phyloP scores from a whole-genome alignment of 2,888 invertebrate species.

The Oscheius sp. region DNA sequence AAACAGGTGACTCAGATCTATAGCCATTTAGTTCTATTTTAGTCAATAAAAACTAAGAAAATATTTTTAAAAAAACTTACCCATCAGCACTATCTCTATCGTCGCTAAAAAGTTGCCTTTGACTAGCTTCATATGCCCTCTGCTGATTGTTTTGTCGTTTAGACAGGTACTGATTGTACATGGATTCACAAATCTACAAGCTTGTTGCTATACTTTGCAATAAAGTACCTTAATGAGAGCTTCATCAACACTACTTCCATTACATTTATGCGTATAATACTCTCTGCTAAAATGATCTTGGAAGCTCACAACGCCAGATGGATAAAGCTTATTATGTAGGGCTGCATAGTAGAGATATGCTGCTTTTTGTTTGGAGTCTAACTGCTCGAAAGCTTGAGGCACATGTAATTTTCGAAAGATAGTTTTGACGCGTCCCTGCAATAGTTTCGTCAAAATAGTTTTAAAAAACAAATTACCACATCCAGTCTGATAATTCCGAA shows the following conservation, averaged over 20 bases:
- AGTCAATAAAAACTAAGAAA: too few species aligned
- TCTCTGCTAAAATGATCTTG: slow-evolving; percentile 46
- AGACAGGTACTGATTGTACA: slow-evolving; percentile 41
- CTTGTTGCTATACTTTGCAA: not conserved
- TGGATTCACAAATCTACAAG: slow-evolving; percentile 41
- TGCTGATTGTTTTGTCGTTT: slow-evolving; percentile 37
- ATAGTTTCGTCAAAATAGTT: too few species aligned
- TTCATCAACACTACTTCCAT: slow-evolving; percentile 33
- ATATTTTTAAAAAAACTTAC: too few species aligned
- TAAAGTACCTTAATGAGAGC: slow-evolving; percentile 40
- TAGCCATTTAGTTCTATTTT: too few species aligned
- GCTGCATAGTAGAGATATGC: slow-evolving; percentile 48
- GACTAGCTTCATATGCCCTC: slow-evolving; percentile 48
- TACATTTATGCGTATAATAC: slow-evolving; percentile 42
- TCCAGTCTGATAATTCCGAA: slow-evolving; percentile 42
- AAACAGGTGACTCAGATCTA: too few species aligned
- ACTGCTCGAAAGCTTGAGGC: slow-evolving; percentile 35
- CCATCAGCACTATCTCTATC: slow-evolving; percentile 65
- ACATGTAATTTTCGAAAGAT: slow-evolving; percentile 25
- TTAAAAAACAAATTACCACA: not conserved
- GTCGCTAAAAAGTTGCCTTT: slow-evolving; percentile 61
- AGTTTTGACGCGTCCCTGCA: too few species aligned
- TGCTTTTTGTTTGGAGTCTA: slow-evolving; percentile 37
- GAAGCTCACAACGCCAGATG: slow-evolving; percentile 36
- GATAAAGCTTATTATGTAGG: slow-evolving; percentile 41